These are phyloP conservation scores for Stegana nigrithorax DNA, from an alignment of 2,888 invertebrate species.

Conservation along the genomic window DNA sequence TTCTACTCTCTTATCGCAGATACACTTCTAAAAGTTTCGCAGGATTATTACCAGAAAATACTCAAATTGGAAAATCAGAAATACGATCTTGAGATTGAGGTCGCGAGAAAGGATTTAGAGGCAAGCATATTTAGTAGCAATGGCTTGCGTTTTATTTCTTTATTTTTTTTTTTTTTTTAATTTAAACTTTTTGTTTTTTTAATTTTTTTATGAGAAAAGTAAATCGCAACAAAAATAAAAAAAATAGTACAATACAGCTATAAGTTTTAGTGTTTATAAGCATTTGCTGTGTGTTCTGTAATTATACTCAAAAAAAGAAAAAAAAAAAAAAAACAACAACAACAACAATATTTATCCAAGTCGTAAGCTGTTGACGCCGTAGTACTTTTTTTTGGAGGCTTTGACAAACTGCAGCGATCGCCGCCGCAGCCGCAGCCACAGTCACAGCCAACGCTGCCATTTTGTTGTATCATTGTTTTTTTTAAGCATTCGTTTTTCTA, in stretches of 20 bases:
- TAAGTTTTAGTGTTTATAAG: background rate
- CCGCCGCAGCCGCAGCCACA: no score
- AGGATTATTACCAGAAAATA: slow-evolving; percentile 66
- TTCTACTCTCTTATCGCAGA: slow-evolving; percentile 56
- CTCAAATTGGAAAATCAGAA: slow-evolving; percentile 74
- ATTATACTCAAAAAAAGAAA: background rate
- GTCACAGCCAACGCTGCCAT: no score
- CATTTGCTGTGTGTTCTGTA: background rate
- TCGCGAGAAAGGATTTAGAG: slow-evolving; percentile 95
- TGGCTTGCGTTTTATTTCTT: slow-evolving; percentile 22
- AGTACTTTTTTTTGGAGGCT: no score
- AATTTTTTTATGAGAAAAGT: background rate
- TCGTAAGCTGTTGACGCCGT: no score
- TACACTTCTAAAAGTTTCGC: slow-evolving; percentile 64
- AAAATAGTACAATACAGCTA: background rate
- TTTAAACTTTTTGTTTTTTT: background rate
- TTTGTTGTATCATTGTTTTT: no score
- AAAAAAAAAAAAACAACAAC: slow-evolving; percentile 1
- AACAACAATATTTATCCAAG: slow-evolving; percentile 4
- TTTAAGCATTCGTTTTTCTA: no score
- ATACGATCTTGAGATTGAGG: slow-evolving; percentile 98
- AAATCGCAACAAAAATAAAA: background rate
- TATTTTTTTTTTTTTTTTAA: slow-evolving; percentile 7
- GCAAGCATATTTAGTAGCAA: slow-evolving; percentile 72
- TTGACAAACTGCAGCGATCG: no score